Base-by-base conservation (phyloP, 2,888 invertebrate genomes). In the Phalera bucephala region DNA sequence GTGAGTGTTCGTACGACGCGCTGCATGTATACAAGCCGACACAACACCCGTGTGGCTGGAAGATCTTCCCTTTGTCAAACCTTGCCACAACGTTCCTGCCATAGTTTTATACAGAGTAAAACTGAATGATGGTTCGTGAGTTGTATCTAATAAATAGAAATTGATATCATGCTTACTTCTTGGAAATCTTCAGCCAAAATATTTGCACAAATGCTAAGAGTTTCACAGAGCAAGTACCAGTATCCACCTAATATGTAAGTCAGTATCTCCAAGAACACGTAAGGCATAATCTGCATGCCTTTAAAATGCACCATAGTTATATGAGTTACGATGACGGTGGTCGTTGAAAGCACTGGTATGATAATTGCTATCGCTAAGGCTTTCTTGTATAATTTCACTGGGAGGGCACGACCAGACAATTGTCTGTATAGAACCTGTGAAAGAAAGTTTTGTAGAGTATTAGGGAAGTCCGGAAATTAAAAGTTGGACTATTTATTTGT, bases 241-340 rank as follows among this genome's bases (percentile, higher is more conserved):
- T 93, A 92, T 0, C 93, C 94, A 0, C 94, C 94, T 26, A 94
- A 71, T 67, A 94, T 88, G 48, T 93, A 94, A 0, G 93, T 94
- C 27, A 94, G 68, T 27, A 93, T 92, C 63, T 94, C 94, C 52
- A 94, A 76, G 57, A 93, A 93, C 30, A 94, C 93, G 50, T 94
- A 94, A 0, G 94, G 94, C 17, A 94, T 76, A 0, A 93, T 91
- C 75, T 94, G 93, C 40, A 91, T 61, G 3, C 92, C 63, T 48
- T 91, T 91, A 64, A 94, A 93, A 62, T 93, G 91, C 0, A 92
- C 92, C 94, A 94, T 94, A 0, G 94, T 94, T 0, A 92, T 63
- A 56, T 94, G 94, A 0, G 93, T 94, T 17, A 94, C 89, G 7
- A 94, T 79, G 39, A 94, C 94, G 0, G 93, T 93, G 0, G 91